Evolutionary conservation across 1,140 invertebrate species (phyloP).

Genomic region (Caenorhabditis latens): DNA sequence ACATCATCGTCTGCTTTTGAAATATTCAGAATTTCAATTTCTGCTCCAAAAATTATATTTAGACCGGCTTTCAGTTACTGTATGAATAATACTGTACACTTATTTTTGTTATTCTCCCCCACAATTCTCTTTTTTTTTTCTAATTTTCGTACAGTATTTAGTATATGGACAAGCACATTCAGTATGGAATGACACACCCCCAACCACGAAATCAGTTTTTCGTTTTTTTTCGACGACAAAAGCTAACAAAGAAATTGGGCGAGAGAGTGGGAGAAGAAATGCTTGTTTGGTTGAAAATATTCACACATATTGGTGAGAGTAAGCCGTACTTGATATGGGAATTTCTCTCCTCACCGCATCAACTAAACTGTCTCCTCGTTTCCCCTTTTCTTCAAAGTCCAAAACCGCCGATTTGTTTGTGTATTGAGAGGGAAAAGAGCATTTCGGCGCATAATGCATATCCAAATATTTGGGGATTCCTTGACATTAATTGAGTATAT

Average conservation of each 20-base stretch:
- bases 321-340: conserved; percentile 17
- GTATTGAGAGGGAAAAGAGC: not conserved
- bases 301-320: not conserved
- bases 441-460: conserved; percentile 38
- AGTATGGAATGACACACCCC: too few relatives aligned
- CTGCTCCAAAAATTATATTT: too few relatives aligned
- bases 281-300: conserved; percentile 1
- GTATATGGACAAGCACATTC: too few relatives aligned
- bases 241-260: not conserved
- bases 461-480: conserved; percentile 51
- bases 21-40: too few relatives aligned
- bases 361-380: not conserved
- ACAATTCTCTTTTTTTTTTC: too few relatives aligned
- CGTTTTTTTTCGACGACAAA: not conserved
- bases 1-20: too few relatives aligned
- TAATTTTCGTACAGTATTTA: too few relatives aligned
- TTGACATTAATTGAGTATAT: conserved; percentile 52
- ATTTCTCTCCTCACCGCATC: not conserved
- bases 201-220: too few relatives aligned
- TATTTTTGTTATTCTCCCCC: too few relatives aligned
- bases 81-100: too few relatives aligned
- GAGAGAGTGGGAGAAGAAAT: too few relatives aligned
- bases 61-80: too few relatives aligned
- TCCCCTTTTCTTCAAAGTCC: not conserved
- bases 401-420: conserved; percentile 33